These are phyloP conservation scores for Iphiclides podalirius DNA, from an alignment of 2,888 invertebrate species.

Conservation along the genomic window DNA sequence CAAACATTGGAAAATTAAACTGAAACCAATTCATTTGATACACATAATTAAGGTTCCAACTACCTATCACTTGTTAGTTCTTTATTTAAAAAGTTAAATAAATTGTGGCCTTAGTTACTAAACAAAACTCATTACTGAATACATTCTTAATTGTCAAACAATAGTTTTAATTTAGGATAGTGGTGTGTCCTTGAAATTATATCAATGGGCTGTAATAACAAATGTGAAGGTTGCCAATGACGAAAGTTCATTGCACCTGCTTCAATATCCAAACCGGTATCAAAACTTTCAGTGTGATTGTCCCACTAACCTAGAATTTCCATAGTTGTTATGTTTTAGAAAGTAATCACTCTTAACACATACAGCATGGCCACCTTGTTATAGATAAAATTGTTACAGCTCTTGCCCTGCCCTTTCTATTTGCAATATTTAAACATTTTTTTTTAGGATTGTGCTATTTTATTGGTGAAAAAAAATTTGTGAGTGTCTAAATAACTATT, in stretches of 20 bases:
- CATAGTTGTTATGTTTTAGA: constrained; percentile 34
- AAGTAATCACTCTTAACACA: constrained; percentile 29
- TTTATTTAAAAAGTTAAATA: too few species aligned
- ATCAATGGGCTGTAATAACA: neutral
- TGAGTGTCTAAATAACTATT: too few species aligned
- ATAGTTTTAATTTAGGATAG: constrained; percentile 9
- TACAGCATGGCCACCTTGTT: constrained; percentile 17
- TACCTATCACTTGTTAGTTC: too few species aligned
- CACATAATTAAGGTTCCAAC: too few species aligned
- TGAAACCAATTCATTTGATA: too few species aligned
- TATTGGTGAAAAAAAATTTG: too few species aligned
- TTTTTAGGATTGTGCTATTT: too few species aligned
- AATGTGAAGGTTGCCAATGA: constrained; percentile 8
- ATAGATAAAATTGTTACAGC: constrained; percentile 2
- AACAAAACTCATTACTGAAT: neutral
- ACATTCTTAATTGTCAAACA: neutral
- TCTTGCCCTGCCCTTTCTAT: too few species aligned
- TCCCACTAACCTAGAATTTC: constrained; percentile 34
- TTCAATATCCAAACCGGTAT: constrained; percentile 21
- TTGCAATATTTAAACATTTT: too few species aligned
- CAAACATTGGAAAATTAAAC: too few species aligned
- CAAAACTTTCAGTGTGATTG: constrained; percentile 28
- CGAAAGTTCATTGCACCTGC: constrained; percentile 18
- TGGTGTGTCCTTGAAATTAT: constrained; percentile 3
- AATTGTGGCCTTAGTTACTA: too few species aligned